Conservation (phyloP, 2,797 vertebrate genomes). For the Okamejei kenojei region DNA sequence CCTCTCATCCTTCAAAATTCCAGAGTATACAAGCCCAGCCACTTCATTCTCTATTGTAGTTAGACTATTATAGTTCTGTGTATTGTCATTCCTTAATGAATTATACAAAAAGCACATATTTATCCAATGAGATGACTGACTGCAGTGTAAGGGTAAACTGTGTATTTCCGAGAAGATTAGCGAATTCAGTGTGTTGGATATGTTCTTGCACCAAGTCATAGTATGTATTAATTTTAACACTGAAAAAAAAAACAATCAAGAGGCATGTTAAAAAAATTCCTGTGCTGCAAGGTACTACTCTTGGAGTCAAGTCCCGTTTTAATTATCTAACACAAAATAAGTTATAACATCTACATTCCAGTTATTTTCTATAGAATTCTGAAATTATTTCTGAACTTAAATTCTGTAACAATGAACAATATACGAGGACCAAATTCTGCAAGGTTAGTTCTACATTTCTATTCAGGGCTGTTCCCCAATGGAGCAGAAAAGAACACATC, state of each 20-base stretch:
- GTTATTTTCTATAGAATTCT: not conserved
- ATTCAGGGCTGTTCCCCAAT: not conserved
- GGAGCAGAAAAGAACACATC: not conserved
- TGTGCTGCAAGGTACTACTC: not conserved
- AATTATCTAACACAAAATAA: not conserved
- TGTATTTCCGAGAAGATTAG: not conserved
- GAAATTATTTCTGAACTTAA: not conserved
- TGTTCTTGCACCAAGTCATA: not conserved
- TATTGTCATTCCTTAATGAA: not conserved
- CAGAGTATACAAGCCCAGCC: too few species aligned
- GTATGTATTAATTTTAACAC: not conserved
- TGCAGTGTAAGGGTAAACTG: not conserved
- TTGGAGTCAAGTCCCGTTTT: not conserved
- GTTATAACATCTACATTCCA: not conserved
- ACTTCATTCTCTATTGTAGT: too few species aligned
- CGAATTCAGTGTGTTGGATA: not conserved
- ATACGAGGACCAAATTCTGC: not conserved
- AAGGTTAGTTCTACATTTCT: not conserved
- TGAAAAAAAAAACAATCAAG: conserved; percentile 6
- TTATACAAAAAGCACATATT: not conserved
- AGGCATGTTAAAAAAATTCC: not conserved
- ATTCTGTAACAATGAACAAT: not conserved
- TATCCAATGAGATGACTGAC: too few species aligned
- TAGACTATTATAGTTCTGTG: not conserved
- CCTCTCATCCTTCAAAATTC: too few species aligned